phyloP scores from a whole-genome alignment of 2,888 invertebrate species.

The Drosophila aldrichi region DNA sequence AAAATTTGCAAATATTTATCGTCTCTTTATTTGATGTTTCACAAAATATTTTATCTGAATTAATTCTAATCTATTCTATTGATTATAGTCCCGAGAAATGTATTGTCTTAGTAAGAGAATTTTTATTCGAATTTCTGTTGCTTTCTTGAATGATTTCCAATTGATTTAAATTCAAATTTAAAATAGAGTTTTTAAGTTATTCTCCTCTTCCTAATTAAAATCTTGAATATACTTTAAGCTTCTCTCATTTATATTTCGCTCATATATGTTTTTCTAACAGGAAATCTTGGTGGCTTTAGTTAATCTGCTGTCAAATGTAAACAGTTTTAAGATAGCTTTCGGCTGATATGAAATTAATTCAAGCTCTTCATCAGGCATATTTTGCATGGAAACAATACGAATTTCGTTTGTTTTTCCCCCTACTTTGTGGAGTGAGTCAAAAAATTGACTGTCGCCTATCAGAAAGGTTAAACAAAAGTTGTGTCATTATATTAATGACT shows the following conservation, averaged over 20 bases:
- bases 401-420: not conserved
- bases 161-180: not conserved
- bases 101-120: too few relatives aligned
- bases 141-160: too few relatives aligned
- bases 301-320: conserved; percentile 11
- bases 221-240: not conserved
- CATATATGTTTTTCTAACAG: conserved; percentile 4
- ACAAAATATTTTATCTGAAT: not conserved
- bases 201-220: not conserved
- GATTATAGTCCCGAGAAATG: too few relatives aligned
- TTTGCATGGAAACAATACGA: conserved; percentile 33
- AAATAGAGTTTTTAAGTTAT: not conserved
- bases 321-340: conserved; percentile 46
- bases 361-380: conserved; percentile 45
- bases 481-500: conserved; percentile 61
- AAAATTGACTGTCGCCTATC: conserved; percentile 27
- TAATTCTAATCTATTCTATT: not conserved
- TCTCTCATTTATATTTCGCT: not conserved
- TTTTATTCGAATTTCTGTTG: too few relatives aligned
- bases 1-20: not conserved
- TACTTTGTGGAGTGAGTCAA: conserved; percentile 40
- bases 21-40: too few relatives aligned
- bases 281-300: not conserved
- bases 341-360: conserved; percentile 46
- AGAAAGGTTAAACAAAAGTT: conserved; percentile 50